Conservation (phyloP, 2,797 vertebrate genomes). For the Anableps anableps region DNA sequence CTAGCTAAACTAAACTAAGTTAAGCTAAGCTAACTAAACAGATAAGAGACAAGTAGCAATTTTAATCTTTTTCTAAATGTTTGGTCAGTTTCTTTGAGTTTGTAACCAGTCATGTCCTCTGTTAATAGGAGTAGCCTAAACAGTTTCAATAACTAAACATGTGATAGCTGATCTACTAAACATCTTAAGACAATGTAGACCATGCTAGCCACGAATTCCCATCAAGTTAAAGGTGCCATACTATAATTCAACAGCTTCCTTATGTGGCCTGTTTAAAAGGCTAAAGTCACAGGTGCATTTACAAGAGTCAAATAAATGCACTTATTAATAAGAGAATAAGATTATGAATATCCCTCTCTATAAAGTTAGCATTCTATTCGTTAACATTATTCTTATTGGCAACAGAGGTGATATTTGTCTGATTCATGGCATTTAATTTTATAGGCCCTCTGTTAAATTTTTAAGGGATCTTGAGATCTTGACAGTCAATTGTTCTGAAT, state of each 20-base stretch:
- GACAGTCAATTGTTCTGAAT: not conserved
- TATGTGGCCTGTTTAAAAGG: constrained; percentile 8
- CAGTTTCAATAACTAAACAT: constrained; percentile 18
- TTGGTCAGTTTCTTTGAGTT: constrained; percentile 11
- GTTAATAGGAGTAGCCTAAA: constrained; percentile 7
- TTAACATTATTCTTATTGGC: not conserved
- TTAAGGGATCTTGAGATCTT: not conserved
- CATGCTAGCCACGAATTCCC: constrained; percentile 16
- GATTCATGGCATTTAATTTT: not conserved
- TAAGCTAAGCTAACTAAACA: too few relatives aligned
- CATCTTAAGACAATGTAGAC: constrained; percentile 3
- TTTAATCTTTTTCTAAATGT: constrained; percentile 8
- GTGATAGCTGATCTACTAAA: constrained; percentile 1
- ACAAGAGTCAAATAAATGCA: not conserved
- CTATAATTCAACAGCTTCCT: constrained; percentile 13
- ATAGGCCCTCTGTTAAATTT: not conserved
- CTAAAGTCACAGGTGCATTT: not conserved
- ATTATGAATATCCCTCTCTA: not conserved
- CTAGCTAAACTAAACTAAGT: not conserved
- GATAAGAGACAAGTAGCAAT: not conserved
- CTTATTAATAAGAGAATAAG: not conserved
- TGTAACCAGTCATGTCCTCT: constrained; percentile 38
- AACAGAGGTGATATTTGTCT: not conserved
- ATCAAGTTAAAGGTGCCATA: constrained; percentile 66
- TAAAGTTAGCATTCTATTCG: not conserved